These are phyloP conservation scores for Cryptotis parvus DNA, from an alignment of 2,113 vertebrate genomes.

Conservation along the genomic window DNA sequence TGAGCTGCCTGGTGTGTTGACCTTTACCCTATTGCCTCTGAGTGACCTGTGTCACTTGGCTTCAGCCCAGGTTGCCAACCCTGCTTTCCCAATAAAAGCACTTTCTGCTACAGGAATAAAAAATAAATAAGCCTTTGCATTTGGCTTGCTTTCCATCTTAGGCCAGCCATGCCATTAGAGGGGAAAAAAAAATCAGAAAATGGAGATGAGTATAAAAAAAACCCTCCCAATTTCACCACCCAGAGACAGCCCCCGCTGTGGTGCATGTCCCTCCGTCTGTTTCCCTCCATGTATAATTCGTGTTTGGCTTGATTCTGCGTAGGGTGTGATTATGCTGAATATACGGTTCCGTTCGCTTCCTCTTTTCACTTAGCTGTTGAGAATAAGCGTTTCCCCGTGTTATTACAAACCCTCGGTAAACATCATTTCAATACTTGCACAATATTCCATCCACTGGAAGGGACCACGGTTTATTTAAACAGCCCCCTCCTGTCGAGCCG, in stretches of 20 bases:
- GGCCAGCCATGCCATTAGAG: background rate
- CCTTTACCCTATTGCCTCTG: background rate
- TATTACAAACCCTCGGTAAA: constrained; percentile 75
- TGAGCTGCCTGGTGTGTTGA: fast-evolving
- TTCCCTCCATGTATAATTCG: background rate
- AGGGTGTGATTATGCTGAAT: constrained; percentile 64
- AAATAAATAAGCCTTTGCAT: background rate
- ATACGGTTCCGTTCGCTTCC: constrained; percentile 15
- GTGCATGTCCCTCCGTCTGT: fast-evolving
- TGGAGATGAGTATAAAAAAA: constrained; percentile 6
- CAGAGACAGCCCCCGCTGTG: background rate
- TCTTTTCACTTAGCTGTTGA: constrained; percentile 29
- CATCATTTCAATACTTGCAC: constrained; percentile 57
- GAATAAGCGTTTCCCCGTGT: constrained; percentile 64
- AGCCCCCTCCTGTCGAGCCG: background rate
- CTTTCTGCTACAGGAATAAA: background rate
- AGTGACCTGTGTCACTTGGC: background rate
- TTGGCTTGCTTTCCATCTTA: constrained; percentile 10
- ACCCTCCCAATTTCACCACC: background rate
- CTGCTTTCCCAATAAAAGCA: background rate
- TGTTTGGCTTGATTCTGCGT: constrained; percentile 40
- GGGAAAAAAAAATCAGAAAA: constrained; percentile 51
- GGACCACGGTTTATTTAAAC: constrained; percentile 67
- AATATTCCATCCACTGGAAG: background rate
- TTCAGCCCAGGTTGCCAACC: background rate